Base-by-base conservation (phyloP, 1,140 invertebrate genomes). In the Drosophila carrolli region DNA sequence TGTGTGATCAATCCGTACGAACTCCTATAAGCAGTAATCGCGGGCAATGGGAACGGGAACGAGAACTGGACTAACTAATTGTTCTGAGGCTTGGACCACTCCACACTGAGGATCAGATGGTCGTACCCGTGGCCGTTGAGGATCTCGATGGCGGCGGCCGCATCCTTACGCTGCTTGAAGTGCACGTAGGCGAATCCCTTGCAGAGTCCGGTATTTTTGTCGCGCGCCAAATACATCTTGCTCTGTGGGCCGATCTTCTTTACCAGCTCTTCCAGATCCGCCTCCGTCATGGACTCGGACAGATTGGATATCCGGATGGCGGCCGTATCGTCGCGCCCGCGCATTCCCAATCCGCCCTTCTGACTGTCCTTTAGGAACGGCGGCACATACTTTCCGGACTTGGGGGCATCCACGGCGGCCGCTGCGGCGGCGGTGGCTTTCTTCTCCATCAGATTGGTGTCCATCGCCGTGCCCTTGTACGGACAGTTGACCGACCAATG, bases 401-500 rank as follows among this genome's bases (percentile, higher is more conserved):
- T 92, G 53, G 93, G 86, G 0, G 93, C 80, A 81, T 93, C 92
- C 1, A 93, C 89, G 4, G 81, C 90, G 0, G 90, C 85, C 1
- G 89, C 71, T 0, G 91, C 88, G 9, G 86, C 86, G 0, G 90
- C 79, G 0, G 83, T 72, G 14, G 91, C 90, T 67, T 92, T 92
- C 65, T 91, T 91, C 46, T 91, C 93, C 92, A 91, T 90, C 51
- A 82, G 93, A 76, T 95, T 94, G 74, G 94, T 95, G 66, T 94
- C 94, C 65, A 97, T 93, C 71, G 95, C 94, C 84, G 96, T 97
- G 81, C 98, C 97, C 93, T 99, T 99, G 94, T 97, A 99, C 2
- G 98, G 98, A 95, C 98, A 99, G 79, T 97, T 97, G 48, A 97
- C 95, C 6, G 98, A 99, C 98, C 98, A 99, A 94, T 99, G 98